These are phyloP conservation scores for Ceratina australensis DNA, from an alignment of 1,140 invertebrate species.

Conservation along the genomic window DNA sequence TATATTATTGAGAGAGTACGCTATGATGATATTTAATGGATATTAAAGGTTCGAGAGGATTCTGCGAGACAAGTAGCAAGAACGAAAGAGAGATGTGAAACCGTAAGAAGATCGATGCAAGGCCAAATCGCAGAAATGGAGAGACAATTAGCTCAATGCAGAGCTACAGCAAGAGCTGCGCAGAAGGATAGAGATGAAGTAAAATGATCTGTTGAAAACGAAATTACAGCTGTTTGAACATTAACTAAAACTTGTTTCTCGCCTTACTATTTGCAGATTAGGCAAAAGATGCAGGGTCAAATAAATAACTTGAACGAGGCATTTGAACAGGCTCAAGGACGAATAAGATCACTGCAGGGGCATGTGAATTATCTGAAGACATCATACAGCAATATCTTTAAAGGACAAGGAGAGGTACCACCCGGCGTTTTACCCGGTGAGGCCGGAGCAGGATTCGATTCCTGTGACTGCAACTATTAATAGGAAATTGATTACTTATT, in stretches of 20 bases:
- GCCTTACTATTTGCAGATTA: conserved; percentile 74
- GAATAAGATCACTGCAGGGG: conserved; percentile 83
- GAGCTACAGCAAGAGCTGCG: conserved; percentile 82
- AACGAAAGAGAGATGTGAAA: conserved; percentile 85
- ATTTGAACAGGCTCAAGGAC: conserved; percentile 84
- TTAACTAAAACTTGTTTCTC: not conserved
- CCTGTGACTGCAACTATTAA: conserved; percentile 73
- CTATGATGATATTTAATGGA: not conserved
- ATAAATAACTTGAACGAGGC: conserved; percentile 84
- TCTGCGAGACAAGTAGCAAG: conserved; percentile 85
- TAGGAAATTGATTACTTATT: not conserved
- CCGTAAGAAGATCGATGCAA: conserved; percentile 81
- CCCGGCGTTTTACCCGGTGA: conserved; percentile 54
- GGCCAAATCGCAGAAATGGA: conserved; percentile 84
- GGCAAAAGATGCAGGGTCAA: conserved; percentile 85
- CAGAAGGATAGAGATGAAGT: conserved; percentile 85
- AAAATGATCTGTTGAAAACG: conserved; percentile 6
- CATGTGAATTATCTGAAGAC: conserved; percentile 83
- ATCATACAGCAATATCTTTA: conserved; percentile 78
- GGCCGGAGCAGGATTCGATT: conserved; percentile 64
- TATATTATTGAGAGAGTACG: not conserved
- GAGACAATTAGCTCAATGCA: conserved; percentile 82
- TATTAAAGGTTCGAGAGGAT: conserved; percentile 82
- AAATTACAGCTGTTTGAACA: not conserved
- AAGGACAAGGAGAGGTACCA: conserved; percentile 55